These are phyloP conservation scores for Lottia scabra DNA, from an alignment of 2,888 invertebrate genomes.

Conservation along the genomic window DNA sequence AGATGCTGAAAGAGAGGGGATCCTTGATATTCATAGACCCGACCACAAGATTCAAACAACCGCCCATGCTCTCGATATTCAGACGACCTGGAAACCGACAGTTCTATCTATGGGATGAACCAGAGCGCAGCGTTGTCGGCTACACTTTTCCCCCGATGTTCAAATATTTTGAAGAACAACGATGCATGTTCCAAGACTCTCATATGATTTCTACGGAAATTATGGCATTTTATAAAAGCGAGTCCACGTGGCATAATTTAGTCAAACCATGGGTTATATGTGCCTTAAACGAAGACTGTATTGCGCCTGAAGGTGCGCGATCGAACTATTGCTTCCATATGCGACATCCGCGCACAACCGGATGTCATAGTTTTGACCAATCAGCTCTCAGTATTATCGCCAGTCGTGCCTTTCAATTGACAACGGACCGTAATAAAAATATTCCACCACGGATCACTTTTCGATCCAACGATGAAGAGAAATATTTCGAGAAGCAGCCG, in stretches of 20 bases:
- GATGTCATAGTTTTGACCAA: constrained; percentile 58
- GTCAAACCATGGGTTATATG: constrained; percentile 60
- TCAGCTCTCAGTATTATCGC: constrained; percentile 53
- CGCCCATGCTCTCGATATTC: constrained; percentile 41
- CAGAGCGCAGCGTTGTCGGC: constrained; percentile 36
- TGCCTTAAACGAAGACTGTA: constrained; percentile 49
- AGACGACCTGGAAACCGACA: constrained; percentile 41
- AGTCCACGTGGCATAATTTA: constrained; percentile 43
- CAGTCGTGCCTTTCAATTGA: constrained; percentile 47
- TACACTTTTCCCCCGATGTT: constrained; percentile 52
- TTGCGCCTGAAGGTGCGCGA: constrained; percentile 42
- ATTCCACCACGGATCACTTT: constrained; percentile 41
- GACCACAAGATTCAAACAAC: constrained; percentile 39
- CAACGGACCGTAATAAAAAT: constrained; percentile 39
- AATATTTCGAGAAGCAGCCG: constrained; percentile 52
- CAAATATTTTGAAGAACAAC: constrained; percentile 42
- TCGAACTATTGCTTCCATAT: constrained; percentile 50
- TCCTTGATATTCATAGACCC: constrained; percentile 51
- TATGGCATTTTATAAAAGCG: constrained; percentile 51
- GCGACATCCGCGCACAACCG: constrained; percentile 51
- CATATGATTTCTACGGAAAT: constrained; percentile 45
- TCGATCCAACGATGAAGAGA: constrained; percentile 30
- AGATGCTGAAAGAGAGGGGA: constrained; percentile 49
- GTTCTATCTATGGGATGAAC: constrained; percentile 50
- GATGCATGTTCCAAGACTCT: constrained; percentile 47